Base-by-base conservation (phyloP, 2,113 vertebrate genomes). In the Neolamprologus caudopunctatus region DNA sequence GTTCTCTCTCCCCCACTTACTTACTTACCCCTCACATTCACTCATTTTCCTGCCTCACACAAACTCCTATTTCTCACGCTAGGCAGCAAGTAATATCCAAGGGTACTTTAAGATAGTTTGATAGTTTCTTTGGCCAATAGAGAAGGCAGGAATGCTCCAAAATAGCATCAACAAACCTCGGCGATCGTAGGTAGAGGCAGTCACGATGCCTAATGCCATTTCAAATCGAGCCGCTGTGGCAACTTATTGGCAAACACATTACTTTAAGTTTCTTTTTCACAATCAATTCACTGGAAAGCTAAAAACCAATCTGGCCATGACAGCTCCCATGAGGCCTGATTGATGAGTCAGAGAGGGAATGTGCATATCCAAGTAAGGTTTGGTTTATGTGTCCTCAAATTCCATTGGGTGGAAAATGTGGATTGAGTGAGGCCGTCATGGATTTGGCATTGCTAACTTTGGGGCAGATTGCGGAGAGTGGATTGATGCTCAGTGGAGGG, bases 251-350 rank as follows among this genome's bases (percentile, higher is more conserved):
- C 94, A 95, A 94, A 96, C 92, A 85, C 95, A 95, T 95, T 94
- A 95, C 94, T 95, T 95, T 94, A 94, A 95, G 92, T 96, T 95
- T 95, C 93, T 95, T 93, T 95, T 95, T 95, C 94, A 95, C 94
- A 94, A 96, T 96, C 94, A 95, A 95, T 95, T 95, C 94, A 93
- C 90, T 87, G 90, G 91, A 95, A 95, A 91, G 94, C 93, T 95
- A 95, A 94, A 95, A 95, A 94, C 93, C 94, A 96, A 96, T 96
- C 94, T 95, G 92, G 89, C 88, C 90, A 88, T 82, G 80, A 89
- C 93, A 81, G 94, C 93, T 94, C 94, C 95, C 95, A 90, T 57
- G 81, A 94, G 94, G 91, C 89, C 91, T 95, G 95, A 96, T 93
- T 95, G 95, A 96, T 96, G 94, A 93, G 92, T 84, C 82, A 85